Percentiles rank a stretch among this genome's conserved stretches.
phyloP scores from a whole-genome alignment of 2,888 invertebrate genomes.

The Mellilla xanthometata region DNA sequence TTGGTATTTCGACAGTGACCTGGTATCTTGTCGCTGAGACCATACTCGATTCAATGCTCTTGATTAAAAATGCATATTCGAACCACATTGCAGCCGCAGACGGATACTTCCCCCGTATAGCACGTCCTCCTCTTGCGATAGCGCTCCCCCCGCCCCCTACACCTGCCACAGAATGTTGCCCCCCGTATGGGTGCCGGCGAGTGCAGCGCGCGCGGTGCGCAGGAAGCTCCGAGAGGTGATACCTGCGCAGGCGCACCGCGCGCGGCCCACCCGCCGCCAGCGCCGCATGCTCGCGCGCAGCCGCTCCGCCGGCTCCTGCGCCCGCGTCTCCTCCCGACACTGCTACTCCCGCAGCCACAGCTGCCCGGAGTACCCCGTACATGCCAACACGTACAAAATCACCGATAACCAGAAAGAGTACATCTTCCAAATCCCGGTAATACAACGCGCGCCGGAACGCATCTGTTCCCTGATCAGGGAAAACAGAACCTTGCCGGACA shows the following conservation, averaged over 20 bases:
- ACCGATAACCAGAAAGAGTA: conserved; percentile 54
- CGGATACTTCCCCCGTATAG: conserved; percentile 56
- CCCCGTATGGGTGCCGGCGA: conserved; percentile 45
- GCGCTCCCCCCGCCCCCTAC: conserved; percentile 53
- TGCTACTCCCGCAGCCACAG: conserved; percentile 61
- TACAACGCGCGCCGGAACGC: conserved; percentile 11
- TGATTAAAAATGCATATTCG: neutral
- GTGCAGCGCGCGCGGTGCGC: conserved; percentile 50
- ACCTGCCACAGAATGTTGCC: conserved; percentile 48
- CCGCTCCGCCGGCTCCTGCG: conserved; percentile 55
- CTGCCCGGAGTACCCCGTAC: conserved; percentile 56
- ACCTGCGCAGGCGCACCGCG: conserved; percentile 33
- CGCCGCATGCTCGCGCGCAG: conserved; percentile 58
- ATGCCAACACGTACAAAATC: conserved; percentile 57
- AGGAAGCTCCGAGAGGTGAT: conserved; percentile 35
- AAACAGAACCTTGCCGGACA: conserved; percentile 31
- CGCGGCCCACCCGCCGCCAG: conserved; percentile 46
- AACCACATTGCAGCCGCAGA: conserved; percentile 68
- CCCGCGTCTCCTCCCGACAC: conserved; percentile 46
- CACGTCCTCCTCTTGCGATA: conserved; percentile 67
- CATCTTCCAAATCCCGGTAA: conserved; percentile 45
- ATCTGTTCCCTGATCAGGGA: conserved; percentile 21
- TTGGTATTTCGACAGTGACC: no score
- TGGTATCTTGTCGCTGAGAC: no score
- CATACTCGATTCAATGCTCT: no score